Conservation (phyloP, 2,113 vertebrate genomes). For the Perccottus glenii region DNA sequence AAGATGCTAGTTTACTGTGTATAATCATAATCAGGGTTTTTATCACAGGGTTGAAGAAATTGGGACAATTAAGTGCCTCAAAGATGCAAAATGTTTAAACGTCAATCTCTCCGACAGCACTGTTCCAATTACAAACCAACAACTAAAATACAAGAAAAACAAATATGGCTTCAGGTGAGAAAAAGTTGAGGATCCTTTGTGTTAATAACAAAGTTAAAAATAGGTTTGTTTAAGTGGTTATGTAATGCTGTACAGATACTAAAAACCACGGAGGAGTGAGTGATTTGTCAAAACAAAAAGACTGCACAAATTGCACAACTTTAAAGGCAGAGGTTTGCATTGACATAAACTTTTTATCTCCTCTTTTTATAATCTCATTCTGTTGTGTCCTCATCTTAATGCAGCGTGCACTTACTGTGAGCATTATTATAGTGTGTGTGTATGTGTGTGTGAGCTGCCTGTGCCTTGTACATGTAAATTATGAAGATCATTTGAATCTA, state of each 20-base stretch:
- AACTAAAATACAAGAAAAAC: neutral
- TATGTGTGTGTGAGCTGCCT: conserved; percentile 17
- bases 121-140: conserved; percentile 6
- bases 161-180: neutral
- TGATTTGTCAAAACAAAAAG: neutral
- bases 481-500: conserved; percentile 58
- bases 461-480: conserved; percentile 61
- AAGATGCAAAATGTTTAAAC: neutral
- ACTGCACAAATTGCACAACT: too few relatives aligned
- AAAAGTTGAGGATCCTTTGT: neutral
- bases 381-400: neutral
- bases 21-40: too few relatives aligned
- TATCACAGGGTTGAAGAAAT: too few relatives aligned
- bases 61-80: neutral
- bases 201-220: neutral
- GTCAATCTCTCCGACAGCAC: conserved; percentile 16
- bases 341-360: neutral
- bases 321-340: neutral
- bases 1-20: too few relatives aligned
- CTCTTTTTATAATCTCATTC: neutral
- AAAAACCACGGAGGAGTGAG: neutral
- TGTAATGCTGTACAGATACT: neutral
- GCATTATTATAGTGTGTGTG: conserved; percentile 6
- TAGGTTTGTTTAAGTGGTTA: neutral
- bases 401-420: neutral